Evolutionary conservation across 2,113 vertebrate species (phyloP).

Genomic region (Picathartes gymnocephalus): DNA sequence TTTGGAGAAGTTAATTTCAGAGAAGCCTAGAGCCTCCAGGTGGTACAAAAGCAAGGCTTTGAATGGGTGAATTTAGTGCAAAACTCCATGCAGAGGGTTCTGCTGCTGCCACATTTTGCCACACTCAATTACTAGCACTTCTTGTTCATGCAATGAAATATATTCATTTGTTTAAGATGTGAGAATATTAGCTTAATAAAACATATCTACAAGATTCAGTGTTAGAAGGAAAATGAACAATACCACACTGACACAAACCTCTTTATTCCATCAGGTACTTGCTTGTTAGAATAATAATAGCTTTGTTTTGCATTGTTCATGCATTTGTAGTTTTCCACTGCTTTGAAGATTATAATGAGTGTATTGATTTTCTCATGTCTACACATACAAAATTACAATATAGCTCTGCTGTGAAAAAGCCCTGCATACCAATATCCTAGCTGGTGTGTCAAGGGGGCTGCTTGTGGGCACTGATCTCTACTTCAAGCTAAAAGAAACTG

Average conservation of each 20-base stretch:
- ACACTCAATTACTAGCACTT: background rate
- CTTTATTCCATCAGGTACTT: background rate
- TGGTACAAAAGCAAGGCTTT: constrained; percentile 8
- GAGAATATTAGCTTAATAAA: background rate
- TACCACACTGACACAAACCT: background rate
- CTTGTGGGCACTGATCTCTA: background rate
- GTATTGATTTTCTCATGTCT: background rate
- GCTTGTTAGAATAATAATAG: background rate
- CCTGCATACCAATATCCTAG: background rate
- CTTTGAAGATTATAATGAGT: background rate
- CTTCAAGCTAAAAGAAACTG: background rate
- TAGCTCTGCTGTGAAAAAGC: background rate
- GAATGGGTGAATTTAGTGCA: background rate
- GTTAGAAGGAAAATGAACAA: background rate
- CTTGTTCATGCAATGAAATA: background rate
- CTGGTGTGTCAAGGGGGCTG: background rate
- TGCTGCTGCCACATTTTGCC: background rate
- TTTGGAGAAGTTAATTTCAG: background rate
- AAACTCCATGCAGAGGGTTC: background rate
- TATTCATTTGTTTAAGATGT: background rate
- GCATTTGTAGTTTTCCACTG: background rate
- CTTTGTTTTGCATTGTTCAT: background rate
- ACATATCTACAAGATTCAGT: background rate
- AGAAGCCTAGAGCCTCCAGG: background rate
- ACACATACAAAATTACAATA: background rate